These are phyloP conservation scores for Sakesphorus luctuosus DNA, from an alignment of 2,113 vertebrate genomes.

Conservation along the genomic window DNA sequence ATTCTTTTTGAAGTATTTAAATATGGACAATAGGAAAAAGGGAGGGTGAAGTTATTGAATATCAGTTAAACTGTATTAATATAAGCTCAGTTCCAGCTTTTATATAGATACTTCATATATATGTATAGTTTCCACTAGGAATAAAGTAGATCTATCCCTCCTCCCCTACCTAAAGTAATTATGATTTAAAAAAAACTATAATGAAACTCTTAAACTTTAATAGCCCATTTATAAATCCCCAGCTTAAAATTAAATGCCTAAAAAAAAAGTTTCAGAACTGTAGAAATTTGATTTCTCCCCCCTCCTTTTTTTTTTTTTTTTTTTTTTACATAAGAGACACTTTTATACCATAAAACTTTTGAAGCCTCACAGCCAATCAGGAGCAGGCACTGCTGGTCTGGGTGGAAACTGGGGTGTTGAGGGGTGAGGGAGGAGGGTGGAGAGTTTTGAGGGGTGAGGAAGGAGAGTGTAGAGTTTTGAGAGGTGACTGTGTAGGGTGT, in stretches of 20 bases:
- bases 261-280: slow-evolving; percentile 77
- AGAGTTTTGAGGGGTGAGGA: background rate
- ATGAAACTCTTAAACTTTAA: slow-evolving; percentile 84
- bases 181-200: slow-evolving; percentile 78
- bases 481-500: too few relatives aligned
- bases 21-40: slow-evolving; percentile 96
- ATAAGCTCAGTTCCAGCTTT: slow-evolving; percentile 87
- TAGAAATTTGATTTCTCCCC: slow-evolving; percentile 39
- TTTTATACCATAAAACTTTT: slow-evolving; percentile 39
- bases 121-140: slow-evolving; percentile 83
- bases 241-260: slow-evolving; percentile 78
- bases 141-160: slow-evolving; percentile 78
- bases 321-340: slow-evolving; percentile 33
- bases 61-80: slow-evolving; percentile 99
- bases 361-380: background rate
- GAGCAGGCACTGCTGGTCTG: background rate
- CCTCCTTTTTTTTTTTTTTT: fast-evolving
- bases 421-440: background rate
- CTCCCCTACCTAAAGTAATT: slow-evolving; percentile 83
- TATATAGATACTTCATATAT: slow-evolving; percentile 84
- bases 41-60: slow-evolving; percentile 99
- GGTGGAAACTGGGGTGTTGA: background rate
- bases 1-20: slow-evolving; percentile 99
- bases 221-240: slow-evolving; percentile 80
- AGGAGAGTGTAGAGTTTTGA: background rate